These are phyloP conservation scores for Pogonomyrmex barbatus DNA, from an alignment of 1,140 invertebrate genomes.

Conservation along the genomic window DNA sequence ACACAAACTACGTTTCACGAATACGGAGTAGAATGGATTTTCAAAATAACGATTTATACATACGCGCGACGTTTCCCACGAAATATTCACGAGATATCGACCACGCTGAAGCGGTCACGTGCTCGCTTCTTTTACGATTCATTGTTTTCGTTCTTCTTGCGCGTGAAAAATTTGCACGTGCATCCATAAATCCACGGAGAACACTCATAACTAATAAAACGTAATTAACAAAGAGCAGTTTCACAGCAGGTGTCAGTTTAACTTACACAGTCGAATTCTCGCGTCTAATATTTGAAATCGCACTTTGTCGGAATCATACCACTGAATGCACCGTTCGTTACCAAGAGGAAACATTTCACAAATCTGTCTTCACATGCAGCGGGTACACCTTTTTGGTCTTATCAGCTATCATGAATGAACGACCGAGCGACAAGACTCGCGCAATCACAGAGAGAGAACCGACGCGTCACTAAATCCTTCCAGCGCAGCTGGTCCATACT, in stretches of 20 bases:
- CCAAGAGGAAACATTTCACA: slow-evolving; percentile 21
- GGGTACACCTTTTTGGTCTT: not conserved
- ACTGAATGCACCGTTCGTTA: slow-evolving; percentile 11
- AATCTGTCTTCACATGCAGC: slow-evolving; percentile 7
- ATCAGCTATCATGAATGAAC: slow-evolving; percentile 47
- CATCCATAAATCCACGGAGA: not conserved
- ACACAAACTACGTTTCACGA: not conserved
- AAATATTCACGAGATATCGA: slow-evolving; percentile 50
- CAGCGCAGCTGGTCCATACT: slow-evolving; percentile 51
- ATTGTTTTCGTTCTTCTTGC: not conserved
- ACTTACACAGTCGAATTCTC: not conserved
- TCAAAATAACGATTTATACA: slow-evolving; percentile 15
- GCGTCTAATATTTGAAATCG: slow-evolving; percentile 19
- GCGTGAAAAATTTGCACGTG: not conserved
- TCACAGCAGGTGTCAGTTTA: not conserved
- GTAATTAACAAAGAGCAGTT: not conserved
- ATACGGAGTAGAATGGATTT: not conserved
- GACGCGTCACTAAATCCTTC: slow-evolving; percentile 56
- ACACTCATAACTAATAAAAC: slow-evolving; percentile 7
- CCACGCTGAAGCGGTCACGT: slow-evolving; percentile 27
- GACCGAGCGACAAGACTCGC: slow-evolving; percentile 25
- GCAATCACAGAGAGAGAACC: slow-evolving; percentile 50
- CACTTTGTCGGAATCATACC: not conserved
- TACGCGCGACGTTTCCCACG: slow-evolving; percentile 6
- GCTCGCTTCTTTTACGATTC: slow-evolving; percentile 22